Base-by-base conservation (phyloP, 2,888 invertebrate genomes). In the Melanophora roralis region DNA sequence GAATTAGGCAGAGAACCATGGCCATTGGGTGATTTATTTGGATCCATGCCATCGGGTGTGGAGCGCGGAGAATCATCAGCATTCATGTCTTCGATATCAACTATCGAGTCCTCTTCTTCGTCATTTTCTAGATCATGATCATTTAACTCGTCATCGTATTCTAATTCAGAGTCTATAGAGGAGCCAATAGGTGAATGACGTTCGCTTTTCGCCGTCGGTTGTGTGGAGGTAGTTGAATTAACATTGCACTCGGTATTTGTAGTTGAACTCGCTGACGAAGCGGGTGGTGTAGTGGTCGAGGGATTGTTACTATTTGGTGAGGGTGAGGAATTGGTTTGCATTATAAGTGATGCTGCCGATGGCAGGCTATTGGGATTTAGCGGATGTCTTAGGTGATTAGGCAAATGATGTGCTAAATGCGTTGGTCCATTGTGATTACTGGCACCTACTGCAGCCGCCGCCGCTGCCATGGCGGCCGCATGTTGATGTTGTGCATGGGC, bases 31-130 rank as follows among this genome's bases (percentile, higher is more conserved):
- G 89, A 86, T 83, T 90, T 89, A 83, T 87, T 88, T 82, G 86
- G 87, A 73, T 89, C 89, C 43, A 89, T 77, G 36, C 89, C 90
- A 49, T 88, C 88, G 27, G 90, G 90, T 19, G 90, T 90, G 59
- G 90, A 90, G 71, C 90, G 87, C 32, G 88, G 87, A 21, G 88
- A 88, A 53, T 88, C 88, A 68, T 93, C 93, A 78, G 92, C 92
- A 85, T 93, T 93, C 86, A 95, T 90, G 85, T 95, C 95, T 88
- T 95, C 95, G 12, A 95, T 95, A 87, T 96, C 95, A 12, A 95
- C 95, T 73, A 95, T 94, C 6, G 94, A 94, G 85, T 95, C 90
- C 78, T 90, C 90, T 77, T 90, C 89, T 72, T 89, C 85, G 43
- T 85, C 89, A 65, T 89, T 86, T 80, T 87, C 86, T 45, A 79